phyloP scores from a whole-genome alignment of 2,113 vertebrate species.

The Vulpes lagopus region DNA sequence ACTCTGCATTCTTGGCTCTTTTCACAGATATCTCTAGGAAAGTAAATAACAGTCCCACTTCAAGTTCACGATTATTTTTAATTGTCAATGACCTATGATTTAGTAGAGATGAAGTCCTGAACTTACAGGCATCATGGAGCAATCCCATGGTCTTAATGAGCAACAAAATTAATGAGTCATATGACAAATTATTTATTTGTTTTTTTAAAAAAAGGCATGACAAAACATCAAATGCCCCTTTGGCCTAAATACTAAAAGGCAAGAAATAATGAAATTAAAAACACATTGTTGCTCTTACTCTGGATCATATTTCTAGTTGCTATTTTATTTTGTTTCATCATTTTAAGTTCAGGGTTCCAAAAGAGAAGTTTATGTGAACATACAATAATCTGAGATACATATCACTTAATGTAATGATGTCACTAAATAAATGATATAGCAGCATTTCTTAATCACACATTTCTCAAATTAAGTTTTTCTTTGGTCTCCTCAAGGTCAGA shows the following conservation, averaged over 20 bases:
- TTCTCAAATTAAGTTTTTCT: background rate
- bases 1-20: background rate
- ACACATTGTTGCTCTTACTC: background rate
- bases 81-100: constrained; percentile 20
- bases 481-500: background rate
- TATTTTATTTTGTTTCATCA: background rate
- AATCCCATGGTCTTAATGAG: constrained; percentile 2
- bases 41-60: background rate
- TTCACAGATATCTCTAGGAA: background rate
- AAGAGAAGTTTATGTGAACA: background rate
- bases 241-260: constrained; percentile 43
- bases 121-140: background rate
- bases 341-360: background rate
- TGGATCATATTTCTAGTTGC: background rate
- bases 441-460: background rate
- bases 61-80: constrained; percentile 20
- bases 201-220: background rate
- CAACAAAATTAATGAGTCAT: background rate
- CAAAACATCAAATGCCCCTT: background rate
- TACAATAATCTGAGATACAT: background rate
- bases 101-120: background rate
- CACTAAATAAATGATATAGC: background rate
- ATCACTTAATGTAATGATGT: background rate
- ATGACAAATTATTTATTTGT: background rate
- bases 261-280: constrained; percentile 62